A percentile compares a stretch with the other conserved stretches of the same genome.
phyloP scores from a whole-genome alignment of 2,888 invertebrate genomes.

The Amphipyra berbera region DNA sequence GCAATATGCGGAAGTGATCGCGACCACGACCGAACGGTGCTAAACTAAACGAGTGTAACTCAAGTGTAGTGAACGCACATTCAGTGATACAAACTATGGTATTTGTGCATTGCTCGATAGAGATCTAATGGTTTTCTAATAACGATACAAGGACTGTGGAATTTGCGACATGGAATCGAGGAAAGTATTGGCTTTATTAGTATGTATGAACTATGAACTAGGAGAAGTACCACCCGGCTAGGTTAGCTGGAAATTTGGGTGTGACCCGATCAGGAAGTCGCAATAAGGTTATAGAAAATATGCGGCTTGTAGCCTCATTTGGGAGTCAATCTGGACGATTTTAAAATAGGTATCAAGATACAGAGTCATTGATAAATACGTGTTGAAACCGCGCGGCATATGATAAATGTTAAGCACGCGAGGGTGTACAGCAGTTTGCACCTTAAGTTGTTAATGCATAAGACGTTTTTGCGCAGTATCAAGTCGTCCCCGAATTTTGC shows the following conservation, averaged over 20 bases:
- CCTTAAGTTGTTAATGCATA: constrained; percentile 78
- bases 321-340: constrained; percentile 70
- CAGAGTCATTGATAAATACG: constrained; percentile 84
- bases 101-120: constrained; percentile 81
- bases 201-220: constrained; percentile 31
- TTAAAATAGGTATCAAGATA: constrained; percentile 70
- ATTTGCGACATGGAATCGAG: constrained; percentile 86
- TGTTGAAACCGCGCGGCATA: constrained; percentile 82
- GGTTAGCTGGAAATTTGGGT: constrained; percentile 49
- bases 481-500: constrained; percentile 79
- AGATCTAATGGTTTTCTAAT: constrained; percentile 83
- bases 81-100: constrained; percentile 86
- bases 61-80: constrained; percentile 84
- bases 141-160: constrained; percentile 84
- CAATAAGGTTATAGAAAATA: constrained; percentile 61
- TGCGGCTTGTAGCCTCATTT: constrained; percentile 71
- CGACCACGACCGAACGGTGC: constrained; percentile 70
- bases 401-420: constrained; percentile 78
- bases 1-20: constrained; percentile 89
- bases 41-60: constrained; percentile 76
- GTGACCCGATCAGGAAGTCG: constrained; percentile 70
- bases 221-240: constrained; percentile 12
- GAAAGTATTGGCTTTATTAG: constrained; percentile 83
- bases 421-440: constrained; percentile 76
- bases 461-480: constrained; percentile 80